phyloP scores from a whole-genome alignment of 2,888 invertebrate species.

The Eremobia ochroleuca region DNA sequence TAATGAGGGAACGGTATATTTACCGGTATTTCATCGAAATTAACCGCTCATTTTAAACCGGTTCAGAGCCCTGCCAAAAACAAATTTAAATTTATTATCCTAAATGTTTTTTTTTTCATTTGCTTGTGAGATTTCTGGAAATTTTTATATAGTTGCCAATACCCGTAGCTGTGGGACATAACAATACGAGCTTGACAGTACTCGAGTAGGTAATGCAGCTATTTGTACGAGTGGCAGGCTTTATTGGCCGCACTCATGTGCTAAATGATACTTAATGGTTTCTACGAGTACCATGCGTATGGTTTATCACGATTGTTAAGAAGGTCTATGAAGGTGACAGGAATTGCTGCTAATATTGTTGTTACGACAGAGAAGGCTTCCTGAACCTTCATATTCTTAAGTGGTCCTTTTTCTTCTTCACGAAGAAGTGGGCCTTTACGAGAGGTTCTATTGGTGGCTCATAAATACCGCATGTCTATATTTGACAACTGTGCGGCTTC shows the following conservation, averaged over 20 bases:
- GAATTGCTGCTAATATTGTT: background rate
- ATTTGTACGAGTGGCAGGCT: conserved; percentile 56
- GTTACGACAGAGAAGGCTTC: background rate
- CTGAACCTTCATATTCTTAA: background rate
- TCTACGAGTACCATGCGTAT: too few species aligned
- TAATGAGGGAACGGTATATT: too few species aligned
- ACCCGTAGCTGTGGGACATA: conserved; percentile 11
- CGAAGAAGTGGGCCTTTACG: background rate
- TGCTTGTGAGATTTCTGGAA: background rate
- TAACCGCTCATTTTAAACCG: too few species aligned
- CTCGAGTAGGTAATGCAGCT: conserved; percentile 55
- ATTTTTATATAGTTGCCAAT: background rate
- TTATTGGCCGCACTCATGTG: conserved; percentile 28
- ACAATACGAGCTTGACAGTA: conserved; percentile 33
- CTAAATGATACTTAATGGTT: conserved; percentile 29
- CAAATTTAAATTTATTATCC: background rate
- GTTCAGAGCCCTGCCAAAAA: too few species aligned
- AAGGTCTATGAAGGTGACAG: background rate
- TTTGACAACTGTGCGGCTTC: background rate
- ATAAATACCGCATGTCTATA: background rate
- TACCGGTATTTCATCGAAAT: too few species aligned
- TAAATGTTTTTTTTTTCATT: background rate
- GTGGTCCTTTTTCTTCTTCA: background rate
- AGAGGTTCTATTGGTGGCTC: background rate
- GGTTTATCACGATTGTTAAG: background rate